Evolutionary conservation across 2,113 vertebrate species (phyloP), one percentile per base, ranked within the genome.

Genomic region (Pogona vitticeps): DNA sequence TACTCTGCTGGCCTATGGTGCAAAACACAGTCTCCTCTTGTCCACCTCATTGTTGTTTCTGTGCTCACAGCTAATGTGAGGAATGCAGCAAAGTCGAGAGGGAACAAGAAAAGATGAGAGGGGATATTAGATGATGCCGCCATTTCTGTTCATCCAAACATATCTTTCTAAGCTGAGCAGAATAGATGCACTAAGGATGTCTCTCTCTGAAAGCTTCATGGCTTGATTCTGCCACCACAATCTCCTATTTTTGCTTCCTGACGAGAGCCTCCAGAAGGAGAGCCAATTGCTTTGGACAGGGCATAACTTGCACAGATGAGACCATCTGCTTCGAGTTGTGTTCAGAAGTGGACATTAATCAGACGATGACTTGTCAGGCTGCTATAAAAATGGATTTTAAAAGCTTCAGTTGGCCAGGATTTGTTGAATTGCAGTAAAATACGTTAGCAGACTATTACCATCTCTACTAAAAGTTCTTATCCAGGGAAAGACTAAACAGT

Each of bases 321-420:
- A 68, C 84, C 76, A 78, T 78, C 76, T 58, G 52, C 70, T 78
- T 78, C 65, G 56, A 70, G 46, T 70, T 78, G 68, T 78, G 52
- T 38, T 78, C 68, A 28, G 76, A 85, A 78, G 46, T 78, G 56
- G 52, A 46, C 65, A 85, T 78, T 59, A 85, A 52, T 85, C 76
- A 78, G 46, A 85, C 56, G 46, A 36, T 68, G n/a, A 59, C 61
- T 56, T 38, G 14, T 40, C 56, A 63, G n/a, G 76, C 42, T 23
- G 18, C 42, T 68, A 56, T 38, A 85, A 85, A 78, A 75, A 85
- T 4, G 9, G 52, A 59, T 28, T 68, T 68, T 80, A 38, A 38
- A 85, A 68, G 23, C 21, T 82, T 71, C 80, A 58, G 46, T 20
- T 82, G 42, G 18, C 80, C 40, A 10, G 46, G 42, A 56, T 82